Conservation (phyloP, 2,113 vertebrate species). For the Labeo catla region DNA sequence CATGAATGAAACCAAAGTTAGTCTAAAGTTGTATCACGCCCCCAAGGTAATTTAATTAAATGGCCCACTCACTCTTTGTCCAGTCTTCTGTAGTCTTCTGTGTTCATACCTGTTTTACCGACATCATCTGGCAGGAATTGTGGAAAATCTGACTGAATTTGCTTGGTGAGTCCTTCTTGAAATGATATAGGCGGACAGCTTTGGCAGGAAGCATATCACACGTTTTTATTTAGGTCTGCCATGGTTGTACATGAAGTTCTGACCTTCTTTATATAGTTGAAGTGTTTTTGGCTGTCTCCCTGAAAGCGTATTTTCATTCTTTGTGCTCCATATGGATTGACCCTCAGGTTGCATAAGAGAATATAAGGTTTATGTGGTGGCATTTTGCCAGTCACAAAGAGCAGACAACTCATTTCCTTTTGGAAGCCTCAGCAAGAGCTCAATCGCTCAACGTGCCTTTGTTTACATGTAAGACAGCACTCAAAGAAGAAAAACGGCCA, state of each 20-base stretch:
- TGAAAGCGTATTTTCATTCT: slow-evolving; percentile 18
- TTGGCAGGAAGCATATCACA: background rate
- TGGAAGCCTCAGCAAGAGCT: slow-evolving; percentile 12
- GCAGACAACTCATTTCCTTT: slow-evolving; percentile 36
- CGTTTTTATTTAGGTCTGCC: background rate
- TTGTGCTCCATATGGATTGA: slow-evolving; percentile 16
- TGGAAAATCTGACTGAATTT: background rate
- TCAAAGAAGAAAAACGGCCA: background rate
- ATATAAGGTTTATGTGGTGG: slow-evolving; percentile 43
- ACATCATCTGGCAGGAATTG: background rate
- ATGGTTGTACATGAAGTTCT: slow-evolving; percentile 7
- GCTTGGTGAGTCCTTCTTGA: background rate
- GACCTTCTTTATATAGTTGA: slow-evolving; percentile 23
- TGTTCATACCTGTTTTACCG: background rate
- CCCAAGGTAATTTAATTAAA: background rate
- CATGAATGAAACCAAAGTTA: slow-evolving; percentile 9
- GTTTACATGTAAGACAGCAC: slow-evolving; percentile 1
- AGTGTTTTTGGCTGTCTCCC: background rate
- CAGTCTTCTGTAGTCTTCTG: background rate
- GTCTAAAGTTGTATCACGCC: slow-evolving; percentile 9
- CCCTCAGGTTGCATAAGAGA: slow-evolving; percentile 20
- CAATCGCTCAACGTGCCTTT: background rate
- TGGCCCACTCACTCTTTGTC: background rate
- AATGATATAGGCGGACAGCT: background rate
- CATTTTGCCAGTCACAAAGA: slow-evolving; percentile 43